A percentile compares a stretch with the other conserved stretches of the same genome.
Evolutionary conservation across 2,888 invertebrate genomes (phyloP).

Genomic region (Emesis furor): DNA sequence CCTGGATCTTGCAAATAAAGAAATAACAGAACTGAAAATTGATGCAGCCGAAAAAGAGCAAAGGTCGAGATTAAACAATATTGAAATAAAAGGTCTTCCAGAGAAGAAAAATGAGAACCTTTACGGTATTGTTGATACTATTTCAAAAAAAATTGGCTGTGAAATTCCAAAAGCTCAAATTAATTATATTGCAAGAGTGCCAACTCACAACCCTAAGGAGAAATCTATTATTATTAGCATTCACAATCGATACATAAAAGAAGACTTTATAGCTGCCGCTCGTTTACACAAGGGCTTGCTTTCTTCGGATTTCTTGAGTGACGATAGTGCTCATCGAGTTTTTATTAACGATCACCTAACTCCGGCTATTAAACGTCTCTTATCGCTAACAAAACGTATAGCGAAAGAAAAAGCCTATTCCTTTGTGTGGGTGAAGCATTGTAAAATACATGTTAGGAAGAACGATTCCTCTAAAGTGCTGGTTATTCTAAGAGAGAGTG

Average conservation of each 20-base stretch:
- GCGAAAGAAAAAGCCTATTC: background rate
- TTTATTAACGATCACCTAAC: conserved; percentile 18
- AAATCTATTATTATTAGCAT: background rate
- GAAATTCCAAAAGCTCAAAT: background rate
- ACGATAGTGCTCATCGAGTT: background rate
- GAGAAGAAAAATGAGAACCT: conserved; percentile 1
- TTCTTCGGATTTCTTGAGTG: background rate
- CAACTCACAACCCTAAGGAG: background rate
- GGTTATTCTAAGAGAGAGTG: background rate
- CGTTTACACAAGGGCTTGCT: background rate
- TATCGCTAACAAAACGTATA: background rate
- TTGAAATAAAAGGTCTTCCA: background rate
- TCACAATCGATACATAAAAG: background rate
- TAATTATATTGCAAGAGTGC: background rate
- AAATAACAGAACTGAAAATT: background rate
- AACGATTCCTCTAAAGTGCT: background rate
- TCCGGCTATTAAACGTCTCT: background rate
- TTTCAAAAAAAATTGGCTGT: background rate
- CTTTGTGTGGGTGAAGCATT: conserved; percentile 3
- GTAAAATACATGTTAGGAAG: conserved; percentile 7
- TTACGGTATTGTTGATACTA: background rate
- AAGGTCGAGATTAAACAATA: background rate
- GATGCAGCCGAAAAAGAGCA: background rate
- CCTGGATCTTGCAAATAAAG: background rate
- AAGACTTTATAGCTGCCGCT: background rate